A percentile compares a stretch with the other conserved stretches of the same genome.
Evolutionary conservation across 2,113 vertebrate species (phyloP).

Genomic region (Percina caprodes): DNA sequence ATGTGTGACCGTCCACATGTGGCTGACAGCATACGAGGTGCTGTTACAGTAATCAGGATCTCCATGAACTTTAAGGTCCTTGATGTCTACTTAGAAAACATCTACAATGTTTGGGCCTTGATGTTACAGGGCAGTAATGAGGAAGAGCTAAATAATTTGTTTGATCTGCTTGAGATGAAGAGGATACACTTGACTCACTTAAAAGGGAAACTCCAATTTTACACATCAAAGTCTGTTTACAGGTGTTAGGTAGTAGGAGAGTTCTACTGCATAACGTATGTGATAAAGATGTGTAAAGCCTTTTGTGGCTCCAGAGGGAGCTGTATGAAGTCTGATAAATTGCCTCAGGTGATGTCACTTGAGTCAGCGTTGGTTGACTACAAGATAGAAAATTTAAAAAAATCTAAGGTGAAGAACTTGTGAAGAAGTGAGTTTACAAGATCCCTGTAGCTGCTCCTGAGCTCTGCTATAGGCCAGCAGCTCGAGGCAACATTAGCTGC

Average conservation of each 20-base stretch:
- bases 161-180: conserved; percentile 1
- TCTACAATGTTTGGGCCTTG: neutral
- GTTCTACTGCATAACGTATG: too few species aligned
- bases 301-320: neutral
- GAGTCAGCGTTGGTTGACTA: neutral
- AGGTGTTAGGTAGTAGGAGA: neutral
- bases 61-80: conserved; percentile 47
- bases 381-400: neutral
- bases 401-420: neutral
- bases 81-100: neutral
- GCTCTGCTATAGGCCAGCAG: neutral
- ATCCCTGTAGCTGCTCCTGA: neutral
- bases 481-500: neutral
- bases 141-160: neutral
- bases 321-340: neutral
- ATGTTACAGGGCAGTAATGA: neutral
- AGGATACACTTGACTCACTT: neutral
- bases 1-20: conserved; percentile 71
- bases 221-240: conserved; percentile 21
- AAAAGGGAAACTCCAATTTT: conserved; percentile 18
- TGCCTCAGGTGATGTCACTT: neutral
- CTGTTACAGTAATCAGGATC: conserved; percentile 60
- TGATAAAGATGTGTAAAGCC: neutral
- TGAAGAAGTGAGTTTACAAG: neutral
- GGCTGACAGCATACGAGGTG: conserved; percentile 55